Evolutionary conservation across 2,888 invertebrate genomes (phyloP), one percentile per base, ranked within the genome.

Genomic region (Oxycera nigricornis): DNA sequence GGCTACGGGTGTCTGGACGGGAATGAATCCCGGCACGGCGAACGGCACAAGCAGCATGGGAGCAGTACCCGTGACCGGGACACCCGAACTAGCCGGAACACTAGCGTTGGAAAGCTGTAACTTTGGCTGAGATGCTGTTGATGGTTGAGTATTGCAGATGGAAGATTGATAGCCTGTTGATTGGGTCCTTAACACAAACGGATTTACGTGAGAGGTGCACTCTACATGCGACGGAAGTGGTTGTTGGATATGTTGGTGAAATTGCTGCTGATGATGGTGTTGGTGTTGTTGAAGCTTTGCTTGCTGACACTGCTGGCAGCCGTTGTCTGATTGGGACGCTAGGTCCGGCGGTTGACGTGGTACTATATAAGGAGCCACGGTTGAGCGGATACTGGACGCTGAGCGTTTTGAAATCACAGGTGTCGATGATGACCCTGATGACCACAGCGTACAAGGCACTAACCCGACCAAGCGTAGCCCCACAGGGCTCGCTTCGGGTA

Each of bases 381-480:
- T 78, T 14, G 77, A 52, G 4, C 84, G 81, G 14, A 79, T 78
- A 57, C 77, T 74, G 31, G 74, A 62, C 62, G 77, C 65, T 73
- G 59, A 30, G 22, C 55, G 57, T 39, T 57, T 35, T 24, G 70
- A 52, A 22, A 52, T 20, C 11, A 73, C 17, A 35, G 80, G 76
- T 74, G 81, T 73, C 75, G 82, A 83, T 31, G 82, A 80, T 67
- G 82, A 81, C 78, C 84, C 84, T 28, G 82, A 79, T 77, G 80
- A 76, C 80, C 80, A 80, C 74, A 80, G 78, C 68, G 80, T 83
- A 79, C 84, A 84, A 78, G 85, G 83, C 79, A 84, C 76, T 74
- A 83, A 79, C 78, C 82, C 83, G 79, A 84, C 81, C 50, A 83
- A 81, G 81, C 83, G 81, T 78, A 84, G 82, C 79, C 79, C 78